Evolutionary conservation across 1,140 invertebrate species (phyloP), one percentile per base, ranked within the genome.

Genomic region (Bombus vancouverensis): DNA sequence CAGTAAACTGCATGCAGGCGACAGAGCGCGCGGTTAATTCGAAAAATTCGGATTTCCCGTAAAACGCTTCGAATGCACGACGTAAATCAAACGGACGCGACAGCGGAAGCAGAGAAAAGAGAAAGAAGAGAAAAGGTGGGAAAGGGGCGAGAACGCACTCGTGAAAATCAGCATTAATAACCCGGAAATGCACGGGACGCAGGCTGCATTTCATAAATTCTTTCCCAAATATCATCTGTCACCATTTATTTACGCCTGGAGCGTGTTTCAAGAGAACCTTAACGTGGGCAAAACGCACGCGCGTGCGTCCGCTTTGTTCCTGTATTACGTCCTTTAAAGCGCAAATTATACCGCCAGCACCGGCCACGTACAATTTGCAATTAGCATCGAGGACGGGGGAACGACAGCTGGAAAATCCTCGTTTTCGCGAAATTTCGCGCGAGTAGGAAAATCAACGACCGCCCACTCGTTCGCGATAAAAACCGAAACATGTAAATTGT

Each of bases 121-220:
- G 37, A 1, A 22, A 6, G 47, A 32, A 53, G 18, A 25, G 25
- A 75, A 25, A 32, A 18, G 47, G 15, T 47, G 47, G 15, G 9
- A 59, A 25, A 13, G 32, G 1, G 18, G 3, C 6, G 9, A 53
- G 22, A 10, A 75, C 47, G 47, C 5, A 6, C 47, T 28, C 9
- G 47, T 22, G 32, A 57, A 25, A 57, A 53, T 12, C 34, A 59
- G 18, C 12, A 32, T 75, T 75, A 53, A 75, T 53, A 34, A 32
- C n/a, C 18, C 22, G 22, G 73, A 47, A 74, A 74, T 42, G 32
- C 22, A n/a, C 15, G 15, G 15, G 65, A 34, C 15, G 65, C 12
- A 34, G 15, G 65, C 15, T 6, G 73, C 53, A 25, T 76, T 59
- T 76, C 74, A 37, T 59, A 76, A 76, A 76, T 57, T 76, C 57